Evolutionary conservation across 2,888 invertebrate species (phyloP).

Genomic region (Thymelicus sylvestris): DNA sequence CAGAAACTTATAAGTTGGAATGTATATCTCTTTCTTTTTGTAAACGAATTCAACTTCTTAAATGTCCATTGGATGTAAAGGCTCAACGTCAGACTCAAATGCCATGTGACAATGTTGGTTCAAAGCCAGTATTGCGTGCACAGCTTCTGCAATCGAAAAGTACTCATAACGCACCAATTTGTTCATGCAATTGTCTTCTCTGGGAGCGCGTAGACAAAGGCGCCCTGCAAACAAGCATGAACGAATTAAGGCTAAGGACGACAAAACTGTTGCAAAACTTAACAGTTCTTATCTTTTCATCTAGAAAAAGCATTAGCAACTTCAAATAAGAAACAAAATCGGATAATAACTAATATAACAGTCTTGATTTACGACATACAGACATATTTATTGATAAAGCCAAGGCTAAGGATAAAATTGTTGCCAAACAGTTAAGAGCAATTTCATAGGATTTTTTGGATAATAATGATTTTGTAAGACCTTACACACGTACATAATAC

Average conservation of each 20-base stretch:
- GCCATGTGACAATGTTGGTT: neutral
- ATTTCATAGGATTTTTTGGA: too few species aligned
- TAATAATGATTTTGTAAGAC: too few species aligned
- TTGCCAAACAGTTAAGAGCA: neutral
- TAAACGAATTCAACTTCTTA: too few species aligned
- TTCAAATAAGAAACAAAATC: constrained; percentile 50
- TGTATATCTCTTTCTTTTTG: too few species aligned
- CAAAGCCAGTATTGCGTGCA: constrained; percentile 21
- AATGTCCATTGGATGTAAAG: too few species aligned
- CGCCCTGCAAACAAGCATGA: constrained; percentile 42
- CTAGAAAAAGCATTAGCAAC: constrained; percentile 53
- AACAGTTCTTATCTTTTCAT: constrained; percentile 16
- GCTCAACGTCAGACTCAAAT: too few species aligned
- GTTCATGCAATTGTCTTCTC: constrained; percentile 48
- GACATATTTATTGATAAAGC: neutral
- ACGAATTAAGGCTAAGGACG: constrained; percentile 69
- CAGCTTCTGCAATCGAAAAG: constrained; percentile 32
- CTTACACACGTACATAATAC: too few species aligned
- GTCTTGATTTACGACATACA: constrained; percentile 49
- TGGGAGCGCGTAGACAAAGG: constrained; percentile 47
- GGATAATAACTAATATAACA: constrained; percentile 57
- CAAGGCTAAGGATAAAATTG: neutral
- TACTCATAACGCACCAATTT: constrained; percentile 52
- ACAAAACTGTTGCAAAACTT: constrained; percentile 41
- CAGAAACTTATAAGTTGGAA: too few species aligned